Evolutionary conservation across 2,888 invertebrate genomes (phyloP), one percentile per base, ranked within the genome.

Genomic region (Arge pagana): DNA sequence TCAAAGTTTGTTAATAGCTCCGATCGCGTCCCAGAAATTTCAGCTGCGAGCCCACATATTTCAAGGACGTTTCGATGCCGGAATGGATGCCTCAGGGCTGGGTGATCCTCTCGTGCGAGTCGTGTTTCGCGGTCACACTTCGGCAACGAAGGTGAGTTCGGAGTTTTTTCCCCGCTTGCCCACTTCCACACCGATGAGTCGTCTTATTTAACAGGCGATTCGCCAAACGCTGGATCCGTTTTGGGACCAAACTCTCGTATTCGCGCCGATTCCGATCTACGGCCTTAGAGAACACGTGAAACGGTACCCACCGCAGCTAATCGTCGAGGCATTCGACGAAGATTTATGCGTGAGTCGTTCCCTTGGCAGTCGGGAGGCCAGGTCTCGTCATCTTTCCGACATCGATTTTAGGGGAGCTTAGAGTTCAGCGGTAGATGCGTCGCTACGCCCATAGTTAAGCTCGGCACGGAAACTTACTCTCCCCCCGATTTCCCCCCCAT

Each of bases 21-120:
- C 16, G 6, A 39, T 40, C 2, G 71, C 66, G 50, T 65, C 70
- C 19, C 74, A 86, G 80, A 74, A 77, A 55, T 81, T 85, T 54
- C 82, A 85, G 63, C 83, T 84, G 54, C 80, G 84, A 15, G 81
- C 83, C 0, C 86, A 86, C 63, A 79, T 90, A 58, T 86, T 86
- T 67, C 85, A 85, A 77, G 89, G 86, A 1, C 85, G 85, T 69
- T 76, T 89, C 30, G 79, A 78, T 11, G 80, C 79, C 0, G 83
- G 82, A 2, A 74, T 77, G 55, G 84, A 85, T 51, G 72, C 71
- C 15, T 77, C 77, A 4, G 82, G 81, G 0, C 69, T 82, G 16
- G 78, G 80, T 23, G 82, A 85, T 68, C 78, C 85, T 19, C 75
- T 77, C 50, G 70, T 79, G 5, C 70, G 77, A 50, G 69, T 81